Evolutionary conservation across 2,888 invertebrate species (phyloP).

Genomic region (Epistrophe eligans): DNA sequence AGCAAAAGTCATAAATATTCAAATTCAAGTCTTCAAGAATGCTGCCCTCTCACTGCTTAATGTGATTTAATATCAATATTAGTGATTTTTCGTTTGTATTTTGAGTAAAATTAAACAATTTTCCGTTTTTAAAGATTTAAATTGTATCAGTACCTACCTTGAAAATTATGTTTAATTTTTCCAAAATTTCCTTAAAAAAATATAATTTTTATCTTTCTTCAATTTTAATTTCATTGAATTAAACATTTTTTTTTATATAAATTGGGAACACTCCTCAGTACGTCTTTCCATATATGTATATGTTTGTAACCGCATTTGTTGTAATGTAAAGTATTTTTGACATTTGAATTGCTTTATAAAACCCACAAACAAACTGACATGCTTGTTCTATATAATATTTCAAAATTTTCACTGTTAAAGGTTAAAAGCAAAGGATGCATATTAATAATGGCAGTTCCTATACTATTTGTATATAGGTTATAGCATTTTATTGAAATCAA

Average conservation of each 20-base stretch:
- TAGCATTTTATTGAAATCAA: slow-evolving; percentile 41
- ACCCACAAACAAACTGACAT: background rate
- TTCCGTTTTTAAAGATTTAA: too few relatives aligned
- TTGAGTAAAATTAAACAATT: too few relatives aligned
- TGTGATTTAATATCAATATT: too few relatives aligned
- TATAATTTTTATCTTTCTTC: too few relatives aligned
- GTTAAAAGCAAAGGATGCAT: slow-evolving; percentile 39
- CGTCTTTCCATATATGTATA: background rate
- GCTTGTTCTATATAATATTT: background rate
- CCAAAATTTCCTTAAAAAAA: too few relatives aligned
- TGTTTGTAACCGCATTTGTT: background rate
- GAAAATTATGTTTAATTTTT: too few relatives aligned
- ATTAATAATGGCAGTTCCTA: slow-evolving; percentile 44
- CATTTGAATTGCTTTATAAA: background rate
- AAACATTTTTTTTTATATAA: background rate
- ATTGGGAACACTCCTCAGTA: background rate
- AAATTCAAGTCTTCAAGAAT: too few relatives aligned
- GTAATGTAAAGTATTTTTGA: background rate
- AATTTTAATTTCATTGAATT: too few relatives aligned
- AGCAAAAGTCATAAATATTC: too few relatives aligned
- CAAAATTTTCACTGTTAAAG: slow-evolving; percentile 40
- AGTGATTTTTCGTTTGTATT: too few relatives aligned
- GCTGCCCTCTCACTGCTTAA: too few relatives aligned
- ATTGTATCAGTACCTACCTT: too few relatives aligned
- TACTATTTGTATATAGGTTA: background rate